Evolutionary conservation across 2,888 invertebrate genomes (phyloP).

Genomic region (Ethmia dodecea): DNA sequence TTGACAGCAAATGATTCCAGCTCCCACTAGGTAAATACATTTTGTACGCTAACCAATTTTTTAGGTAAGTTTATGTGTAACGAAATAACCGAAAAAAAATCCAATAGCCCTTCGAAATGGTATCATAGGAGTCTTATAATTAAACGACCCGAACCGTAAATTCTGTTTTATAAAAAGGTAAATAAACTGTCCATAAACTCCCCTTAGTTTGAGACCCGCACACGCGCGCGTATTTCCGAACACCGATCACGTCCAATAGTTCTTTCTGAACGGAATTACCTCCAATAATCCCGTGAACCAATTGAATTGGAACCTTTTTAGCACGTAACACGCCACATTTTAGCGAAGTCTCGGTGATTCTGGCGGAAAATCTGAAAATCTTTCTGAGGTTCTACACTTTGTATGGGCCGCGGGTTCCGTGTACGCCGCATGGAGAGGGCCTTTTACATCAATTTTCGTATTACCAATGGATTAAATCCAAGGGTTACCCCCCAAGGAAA

Average conservation of each 20-base stretch:
- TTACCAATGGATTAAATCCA: conserved; percentile 75
- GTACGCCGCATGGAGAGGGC: conserved; percentile 43
- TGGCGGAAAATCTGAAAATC: conserved; percentile 56
- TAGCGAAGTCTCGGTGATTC: conserved; percentile 56
- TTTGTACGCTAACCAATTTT: no score
- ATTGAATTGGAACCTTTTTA: conserved; percentile 65
- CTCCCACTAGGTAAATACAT: no score
- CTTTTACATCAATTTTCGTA: conserved; percentile 76
- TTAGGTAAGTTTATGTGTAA: no score
- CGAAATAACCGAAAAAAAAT: no score
- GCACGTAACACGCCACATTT: conserved; percentile 55
- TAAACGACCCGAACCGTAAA: conserved; percentile 1
- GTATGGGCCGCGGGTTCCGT: conserved; percentile 54
- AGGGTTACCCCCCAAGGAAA: conserved; percentile 61
- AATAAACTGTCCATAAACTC: conserved; percentile 47
- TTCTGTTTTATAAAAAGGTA: conserved; percentile 10
- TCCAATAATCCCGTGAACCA: conserved; percentile 54
- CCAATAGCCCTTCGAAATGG: no score
- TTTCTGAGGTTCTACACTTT: conserved; percentile 48
- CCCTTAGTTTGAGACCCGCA: conserved; percentile 39
- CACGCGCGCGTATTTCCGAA: conserved; percentile 31
- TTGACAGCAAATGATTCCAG: no score
- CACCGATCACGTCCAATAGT: conserved; percentile 64
- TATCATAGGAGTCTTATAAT: no score
- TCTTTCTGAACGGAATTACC: conserved; percentile 73